Percentiles rank a stretch among this genome's conserved stretches.
Evolutionary conservation across 2,888 invertebrate species (phyloP).

Genomic region (Timema podura): DNA sequence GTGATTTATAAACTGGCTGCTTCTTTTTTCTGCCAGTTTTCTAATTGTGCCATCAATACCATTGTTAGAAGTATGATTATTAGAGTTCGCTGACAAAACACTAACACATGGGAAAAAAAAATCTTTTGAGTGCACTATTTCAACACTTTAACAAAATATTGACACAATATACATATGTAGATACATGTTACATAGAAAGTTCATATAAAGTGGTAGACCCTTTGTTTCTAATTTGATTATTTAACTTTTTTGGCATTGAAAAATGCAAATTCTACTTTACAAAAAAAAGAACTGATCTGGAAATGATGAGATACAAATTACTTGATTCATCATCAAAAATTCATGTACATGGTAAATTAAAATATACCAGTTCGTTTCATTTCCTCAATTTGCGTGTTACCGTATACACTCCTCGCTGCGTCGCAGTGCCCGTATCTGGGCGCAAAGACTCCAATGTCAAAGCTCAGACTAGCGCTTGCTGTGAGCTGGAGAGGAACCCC

Average conservation of each 20-base stretch:
- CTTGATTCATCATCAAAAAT: neutral
- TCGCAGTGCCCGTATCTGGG: too few species aligned
- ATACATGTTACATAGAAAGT: too few species aligned
- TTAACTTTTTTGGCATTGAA: slow-evolving; percentile 15
- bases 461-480: neutral
- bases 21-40: slow-evolving; percentile 13
- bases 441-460: neutral
- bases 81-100: too few species aligned
- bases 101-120: too few species aligned
- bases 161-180: too few species aligned
- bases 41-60: slow-evolving; percentile 10
- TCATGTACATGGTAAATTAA: slow-evolving; percentile 13
- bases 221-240: too few species aligned
- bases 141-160: too few species aligned
- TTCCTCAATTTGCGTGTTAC: too few species aligned
- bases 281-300: slow-evolving; percentile 12
- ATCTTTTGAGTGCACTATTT: too few species aligned
- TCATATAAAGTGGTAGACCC: too few species aligned
- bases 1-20: too few species aligned
- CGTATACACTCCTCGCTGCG: too few species aligned
- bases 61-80: slow-evolving; percentile 8
- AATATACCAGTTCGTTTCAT: neutral
- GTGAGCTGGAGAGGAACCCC: neutral
- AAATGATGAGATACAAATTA: slow-evolving; percentile 15
- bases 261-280: slow-evolving; percentile 15